Base-by-base conservation (phyloP, 2,797 vertebrate genomes). In the Xerus rutilus region DNA sequence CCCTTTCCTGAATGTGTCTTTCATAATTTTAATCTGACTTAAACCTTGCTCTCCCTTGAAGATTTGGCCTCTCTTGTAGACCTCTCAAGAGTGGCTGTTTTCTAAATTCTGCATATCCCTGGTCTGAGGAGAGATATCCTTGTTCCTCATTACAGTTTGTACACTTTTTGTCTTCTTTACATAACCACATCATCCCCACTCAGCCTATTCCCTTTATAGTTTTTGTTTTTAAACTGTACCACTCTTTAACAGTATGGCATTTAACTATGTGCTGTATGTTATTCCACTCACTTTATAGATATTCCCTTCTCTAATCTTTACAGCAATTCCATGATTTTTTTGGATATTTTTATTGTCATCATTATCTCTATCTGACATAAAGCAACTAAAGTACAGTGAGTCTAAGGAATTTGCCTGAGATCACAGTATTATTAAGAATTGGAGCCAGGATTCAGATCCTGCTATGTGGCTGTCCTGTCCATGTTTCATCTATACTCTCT, bases 11-110 rank as follows among this genome's bases (percentile, higher is more conserved):
- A 85, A 65, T 52, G 43, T 57, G 23, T 43, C 62, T 91, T 64
- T 54, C 39, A 45, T n/a, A 57, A 62, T 85, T 74, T 93, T 82
- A 59, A 81, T 93, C 39, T 89, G 64, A 57, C 21, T 85, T 86
- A 78, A 77, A 84, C 23, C 23, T 77, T 25, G 9, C 12, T 77
- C 14, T 79, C 0, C 0, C 45, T 43, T 77, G 74, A 87, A 94
- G 76, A 89, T 21, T 17, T 20, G 10, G 11, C 54, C 9, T 77
- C 18, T 17, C 18, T 83, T 18, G 5, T 0, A 18, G 30, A 62
- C 13, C 14, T 81, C 39, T 91, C 65, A 70, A 14, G 11, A 45
- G 18, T 57, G 45, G 30, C 35, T 52, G 0, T 49, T 89, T 89
- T 69, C 47, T 86, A 21, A 77, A 54, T 89, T 8, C 39, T 3